phyloP scores from a whole-genome alignment of 2,113 vertebrate genomes.

The rat (Rattus norvegicus) region DNA sequence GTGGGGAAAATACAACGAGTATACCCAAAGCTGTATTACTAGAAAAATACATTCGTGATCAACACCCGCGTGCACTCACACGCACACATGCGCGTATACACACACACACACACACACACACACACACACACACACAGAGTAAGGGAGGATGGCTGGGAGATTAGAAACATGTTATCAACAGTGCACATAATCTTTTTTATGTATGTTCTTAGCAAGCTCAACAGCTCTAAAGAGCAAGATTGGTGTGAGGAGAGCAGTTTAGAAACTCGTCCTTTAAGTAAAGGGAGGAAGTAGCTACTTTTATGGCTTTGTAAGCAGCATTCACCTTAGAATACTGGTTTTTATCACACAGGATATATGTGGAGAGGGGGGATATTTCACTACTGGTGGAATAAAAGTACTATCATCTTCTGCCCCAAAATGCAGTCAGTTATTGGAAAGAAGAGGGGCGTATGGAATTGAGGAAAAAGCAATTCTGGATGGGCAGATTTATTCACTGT shows the following conservation, averaged over 20 bases:
- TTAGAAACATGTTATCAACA: slow-evolving; percentile 69
- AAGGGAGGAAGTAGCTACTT: background rate
- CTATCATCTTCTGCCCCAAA: background rate
- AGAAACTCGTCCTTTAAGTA: background rate
- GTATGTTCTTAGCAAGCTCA: slow-evolving; percentile 66
- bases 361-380: background rate
- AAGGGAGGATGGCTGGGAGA: slow-evolving; percentile 26
- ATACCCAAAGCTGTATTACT: slow-evolving; percentile 57
- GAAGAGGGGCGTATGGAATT: background rate
- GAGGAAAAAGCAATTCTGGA: background rate
- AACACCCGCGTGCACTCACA: background rate
- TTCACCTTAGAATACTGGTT: slow-evolving; percentile 69
- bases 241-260: slow-evolving; percentile 63
- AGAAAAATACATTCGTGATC: slow-evolving; percentile 81
- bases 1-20: slow-evolving; percentile 80
- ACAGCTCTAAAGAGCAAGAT: slow-evolving; percentile 71
- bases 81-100: background rate
- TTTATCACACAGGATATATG: background rate
- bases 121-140: background rate
- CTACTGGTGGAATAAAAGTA: slow-evolving; percentile 63
- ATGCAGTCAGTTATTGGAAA: background rate
- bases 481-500: slow-evolving; percentile 62
- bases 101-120: background rate
- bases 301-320: slow-evolving; percentile 66
- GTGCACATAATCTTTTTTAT: slow-evolving; percentile 80